phyloP scores from a whole-genome alignment of 2,113 vertebrate genomes.

The Struthidea cinerea region DNA sequence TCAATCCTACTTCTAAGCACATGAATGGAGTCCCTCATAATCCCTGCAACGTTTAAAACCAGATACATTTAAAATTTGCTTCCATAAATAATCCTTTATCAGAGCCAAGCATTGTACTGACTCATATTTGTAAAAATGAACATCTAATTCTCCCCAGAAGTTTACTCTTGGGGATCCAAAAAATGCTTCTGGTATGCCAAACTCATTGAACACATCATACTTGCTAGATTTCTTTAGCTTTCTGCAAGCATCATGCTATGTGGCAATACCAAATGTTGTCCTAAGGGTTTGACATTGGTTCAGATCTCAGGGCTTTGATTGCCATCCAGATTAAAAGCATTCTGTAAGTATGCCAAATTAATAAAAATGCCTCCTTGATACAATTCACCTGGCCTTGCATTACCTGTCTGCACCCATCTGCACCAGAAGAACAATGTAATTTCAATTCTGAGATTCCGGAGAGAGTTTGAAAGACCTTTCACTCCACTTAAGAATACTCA shows the following conservation, averaged over 20 bases:
- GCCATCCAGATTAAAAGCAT: conserved; percentile 25
- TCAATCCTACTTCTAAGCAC: not conserved
- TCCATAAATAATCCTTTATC: not conserved
- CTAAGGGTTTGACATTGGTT: conserved; percentile 54
- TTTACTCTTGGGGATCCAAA: not conserved
- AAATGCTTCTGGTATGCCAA: not conserved
- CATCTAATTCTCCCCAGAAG: not conserved
- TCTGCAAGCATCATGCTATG: not conserved
- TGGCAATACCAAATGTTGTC: not conserved
- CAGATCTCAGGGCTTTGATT: conserved; percentile 54
- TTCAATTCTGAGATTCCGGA: conserved; percentile 18
- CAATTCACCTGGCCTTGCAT: conserved; percentile 24
- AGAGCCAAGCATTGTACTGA: not conserved
- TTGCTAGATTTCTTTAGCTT: not conserved
- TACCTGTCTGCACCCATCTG: conserved; percentile 26
- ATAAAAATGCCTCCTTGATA: conserved; percentile 44
- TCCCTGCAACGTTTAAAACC: not conserved
- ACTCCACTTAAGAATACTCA: not conserved
- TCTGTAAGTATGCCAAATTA: conserved; percentile 34
- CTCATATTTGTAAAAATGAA: not conserved
- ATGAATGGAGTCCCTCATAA: not conserved
- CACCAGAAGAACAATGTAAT: not conserved
- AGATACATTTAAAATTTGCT: not conserved
- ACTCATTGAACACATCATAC: not conserved
- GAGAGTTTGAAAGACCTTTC: conserved; percentile 11